These are phyloP conservation scores for Platalea minor DNA, from an alignment of 2,797 vertebrate genomes.

Conservation along the genomic window DNA sequence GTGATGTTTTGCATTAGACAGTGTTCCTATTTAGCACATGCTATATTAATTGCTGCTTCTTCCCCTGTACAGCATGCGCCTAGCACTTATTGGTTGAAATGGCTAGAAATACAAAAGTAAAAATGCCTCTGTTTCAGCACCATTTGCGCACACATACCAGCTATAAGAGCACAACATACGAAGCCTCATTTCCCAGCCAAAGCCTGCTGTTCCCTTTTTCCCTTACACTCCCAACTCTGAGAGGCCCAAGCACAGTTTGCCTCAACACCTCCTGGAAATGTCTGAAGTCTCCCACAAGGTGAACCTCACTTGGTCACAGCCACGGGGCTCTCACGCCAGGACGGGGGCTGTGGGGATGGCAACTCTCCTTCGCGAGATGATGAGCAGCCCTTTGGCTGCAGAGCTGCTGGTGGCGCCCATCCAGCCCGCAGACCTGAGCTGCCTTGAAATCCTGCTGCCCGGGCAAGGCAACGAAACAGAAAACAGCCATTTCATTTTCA, in stretches of 20 bases:
- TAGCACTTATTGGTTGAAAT: not conserved
- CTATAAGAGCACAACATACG: not conserved
- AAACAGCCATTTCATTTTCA: not conserved
- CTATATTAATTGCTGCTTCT: not conserved
- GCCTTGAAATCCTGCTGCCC: not conserved
- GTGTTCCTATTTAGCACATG: fast-evolving
- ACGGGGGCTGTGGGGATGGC: not conserved
- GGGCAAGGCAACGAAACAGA: not conserved
- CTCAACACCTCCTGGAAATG: not conserved
- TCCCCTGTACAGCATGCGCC: not conserved
- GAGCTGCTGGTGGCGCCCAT: not conserved
- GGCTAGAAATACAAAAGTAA: not conserved
- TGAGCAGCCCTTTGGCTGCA: not conserved
- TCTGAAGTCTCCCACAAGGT: not conserved
- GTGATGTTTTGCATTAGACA: not conserved
- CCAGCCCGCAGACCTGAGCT: not conserved
- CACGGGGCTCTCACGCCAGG: too few species aligned
- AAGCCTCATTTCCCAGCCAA: not conserved
- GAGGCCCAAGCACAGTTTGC: not conserved
- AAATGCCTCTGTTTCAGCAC: not conserved
- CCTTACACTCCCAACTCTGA: not conserved
- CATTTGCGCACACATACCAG: fast-evolving
- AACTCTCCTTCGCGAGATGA: fast-evolving
- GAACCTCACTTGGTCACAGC: not conserved
- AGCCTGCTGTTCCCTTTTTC: not conserved